Percentiles rank a stretch among this genome's conserved stretches.
phyloP scores from a whole-genome alignment of 2,113 vertebrate species.

The Lasiurus borealis region DNA sequence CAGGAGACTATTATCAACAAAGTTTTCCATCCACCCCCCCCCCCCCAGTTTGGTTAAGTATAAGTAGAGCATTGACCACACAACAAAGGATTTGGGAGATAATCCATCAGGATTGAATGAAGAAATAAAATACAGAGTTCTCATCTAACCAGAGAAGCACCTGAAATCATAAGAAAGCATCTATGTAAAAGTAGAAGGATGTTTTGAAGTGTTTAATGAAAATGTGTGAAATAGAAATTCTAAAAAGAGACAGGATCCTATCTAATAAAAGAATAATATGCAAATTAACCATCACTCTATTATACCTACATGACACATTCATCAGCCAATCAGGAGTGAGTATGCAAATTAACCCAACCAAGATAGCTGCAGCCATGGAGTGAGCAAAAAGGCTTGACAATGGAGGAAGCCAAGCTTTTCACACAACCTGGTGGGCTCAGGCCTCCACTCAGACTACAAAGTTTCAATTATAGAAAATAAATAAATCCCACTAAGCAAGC shows the following conservation, averaged over 20 bases:
- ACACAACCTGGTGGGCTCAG: no score
- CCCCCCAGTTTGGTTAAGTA: not conserved
- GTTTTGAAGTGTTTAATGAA: not conserved
- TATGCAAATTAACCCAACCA: no score
- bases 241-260: constrained; percentile 13
- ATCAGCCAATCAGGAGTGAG: no score
- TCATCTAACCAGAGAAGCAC: constrained; percentile 5
- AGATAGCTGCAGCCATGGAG: no score
- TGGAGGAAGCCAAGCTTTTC: no score
- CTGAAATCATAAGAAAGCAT: not conserved
- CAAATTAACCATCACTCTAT: no score
- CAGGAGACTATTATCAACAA: not conserved
- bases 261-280: no score
- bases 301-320: no score
- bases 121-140: constrained; percentile 3
- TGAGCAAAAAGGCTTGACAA: no score
- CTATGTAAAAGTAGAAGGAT: not conserved
- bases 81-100: not conserved
- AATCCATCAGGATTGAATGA: not conserved
- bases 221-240: not conserved
- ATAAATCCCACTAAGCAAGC: no score
- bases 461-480: no score
- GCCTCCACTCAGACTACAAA: no score
- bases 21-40: not conserved
- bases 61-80: not conserved